Evolutionary conservation across 2,888 invertebrate species (phyloP).

Genomic region (Hypolimnas misippus): DNA sequence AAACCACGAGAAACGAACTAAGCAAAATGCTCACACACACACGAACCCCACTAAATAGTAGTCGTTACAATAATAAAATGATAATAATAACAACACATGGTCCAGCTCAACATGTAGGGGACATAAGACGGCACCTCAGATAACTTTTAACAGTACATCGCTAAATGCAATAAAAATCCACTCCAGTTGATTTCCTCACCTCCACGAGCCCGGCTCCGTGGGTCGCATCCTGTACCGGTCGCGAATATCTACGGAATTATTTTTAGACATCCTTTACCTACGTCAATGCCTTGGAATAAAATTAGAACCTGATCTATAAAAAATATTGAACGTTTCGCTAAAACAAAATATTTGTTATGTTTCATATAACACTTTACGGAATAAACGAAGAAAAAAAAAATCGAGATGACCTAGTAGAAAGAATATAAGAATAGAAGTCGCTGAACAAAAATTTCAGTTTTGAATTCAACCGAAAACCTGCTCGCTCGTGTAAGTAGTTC

Average conservation of each 20-base stretch:
- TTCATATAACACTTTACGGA: too few relatives aligned
- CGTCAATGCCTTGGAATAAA: conserved; percentile 5
- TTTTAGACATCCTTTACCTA: conserved; percentile 7
- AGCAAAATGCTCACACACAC: too few relatives aligned
- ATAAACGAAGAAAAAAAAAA: too few relatives aligned
- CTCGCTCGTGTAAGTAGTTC: too few relatives aligned
- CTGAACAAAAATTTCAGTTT: too few relatives aligned
- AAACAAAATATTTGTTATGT: too few relatives aligned
- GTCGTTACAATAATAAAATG: conserved; percentile 3
- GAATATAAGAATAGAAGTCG: too few relatives aligned
- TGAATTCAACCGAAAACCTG: too few relatives aligned
- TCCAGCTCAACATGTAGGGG: conserved; percentile 33
- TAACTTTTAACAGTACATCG: conserved; percentile 58
- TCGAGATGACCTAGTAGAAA: too few relatives aligned
- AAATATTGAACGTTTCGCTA: too few relatives aligned
- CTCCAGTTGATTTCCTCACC: conserved; percentile 65
- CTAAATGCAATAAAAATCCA: conserved; percentile 74
- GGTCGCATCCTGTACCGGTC: conserved; percentile 50
- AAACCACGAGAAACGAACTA: too few relatives aligned
- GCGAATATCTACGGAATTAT: conserved; percentile 15
- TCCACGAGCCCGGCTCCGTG: conserved; percentile 50
- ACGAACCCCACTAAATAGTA: too few relatives aligned
- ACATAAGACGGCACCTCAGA: conserved; percentile 44
- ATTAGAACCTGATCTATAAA: conserved; percentile 26
- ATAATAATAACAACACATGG: conserved; percentile 35